Conservation (phyloP, 2,888 invertebrate genomes). For the Brachycybe producta region DNA sequence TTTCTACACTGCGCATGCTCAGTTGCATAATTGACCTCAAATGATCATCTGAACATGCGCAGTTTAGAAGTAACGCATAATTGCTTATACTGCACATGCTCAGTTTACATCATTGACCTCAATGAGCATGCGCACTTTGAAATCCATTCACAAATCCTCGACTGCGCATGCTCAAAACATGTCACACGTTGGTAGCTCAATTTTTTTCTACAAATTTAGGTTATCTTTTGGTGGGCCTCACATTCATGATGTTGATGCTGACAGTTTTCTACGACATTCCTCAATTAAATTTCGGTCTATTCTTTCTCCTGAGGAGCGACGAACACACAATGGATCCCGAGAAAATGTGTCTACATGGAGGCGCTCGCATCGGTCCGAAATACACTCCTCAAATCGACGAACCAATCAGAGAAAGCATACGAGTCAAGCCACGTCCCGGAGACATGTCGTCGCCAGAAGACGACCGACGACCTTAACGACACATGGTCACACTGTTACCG, state of each 20-base stretch:
- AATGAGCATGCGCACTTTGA: no score
- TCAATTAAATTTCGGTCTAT: constrained; percentile 65
- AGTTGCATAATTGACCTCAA: no score
- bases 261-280: constrained; percentile 81
- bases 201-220: constrained; percentile 39
- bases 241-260: constrained; percentile 69
- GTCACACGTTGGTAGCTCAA: no score
- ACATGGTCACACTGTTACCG: neutral
- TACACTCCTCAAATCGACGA: constrained; percentile 41
- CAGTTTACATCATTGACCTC: no score
- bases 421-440: constrained; percentile 50
- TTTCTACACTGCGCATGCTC: no score
- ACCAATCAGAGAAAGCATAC: constrained; percentile 37
- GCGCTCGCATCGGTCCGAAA: constrained; percentile 32
- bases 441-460: constrained; percentile 32
- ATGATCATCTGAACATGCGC: no score
- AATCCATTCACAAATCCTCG: no score
- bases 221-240: constrained; percentile 64
- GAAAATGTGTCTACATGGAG: constrained; percentile 47
- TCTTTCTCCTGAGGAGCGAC: constrained; percentile 53
- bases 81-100: no score
- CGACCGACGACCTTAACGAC: constrained; percentile 12
- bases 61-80: no score
- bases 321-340: constrained; percentile 44
- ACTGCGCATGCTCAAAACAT: no score